These are phyloP conservation scores for Drosophila nikananu DNA, from an alignment of 1,140 invertebrate species.

Conservation along the genomic window DNA sequence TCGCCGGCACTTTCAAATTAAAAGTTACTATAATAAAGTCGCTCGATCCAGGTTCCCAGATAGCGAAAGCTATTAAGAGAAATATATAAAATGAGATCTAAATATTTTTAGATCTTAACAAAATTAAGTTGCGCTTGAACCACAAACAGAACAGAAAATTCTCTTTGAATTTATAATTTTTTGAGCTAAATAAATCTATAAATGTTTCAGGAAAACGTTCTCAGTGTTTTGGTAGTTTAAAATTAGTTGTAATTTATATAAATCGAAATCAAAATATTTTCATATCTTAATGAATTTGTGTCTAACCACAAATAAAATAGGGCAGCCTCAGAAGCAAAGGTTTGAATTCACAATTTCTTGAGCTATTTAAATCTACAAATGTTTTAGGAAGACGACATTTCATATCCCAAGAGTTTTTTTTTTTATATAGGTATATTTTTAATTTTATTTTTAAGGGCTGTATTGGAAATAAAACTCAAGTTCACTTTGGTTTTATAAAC, in stretches of 20 bases:
- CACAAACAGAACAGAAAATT: background rate
- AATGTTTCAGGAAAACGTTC: background rate
- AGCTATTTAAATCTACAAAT: no score
- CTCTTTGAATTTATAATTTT: background rate
- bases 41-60: conserved; percentile 10
- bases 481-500: no score
- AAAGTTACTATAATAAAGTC: conserved; percentile 32
- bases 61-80: conserved; percentile 7
- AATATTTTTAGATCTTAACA: background rate
- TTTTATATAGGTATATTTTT: no score
- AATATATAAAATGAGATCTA: conserved; percentile 13
- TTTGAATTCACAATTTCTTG: no score
- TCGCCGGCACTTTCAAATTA: conserved; percentile 29
- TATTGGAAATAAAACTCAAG: no score
- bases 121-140: background rate
- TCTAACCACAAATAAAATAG: no score
- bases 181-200: background rate
- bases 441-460: background rate
- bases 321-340: no score
- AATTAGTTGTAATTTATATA: background rate
- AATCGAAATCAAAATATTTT: conserved; percentile 1
- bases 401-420: background rate
- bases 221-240: background rate
- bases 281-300: background rate
- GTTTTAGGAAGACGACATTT: no score